Conservation (phyloP, 2,797 vertebrate species). For the Sebastiscus tertius region DNA sequence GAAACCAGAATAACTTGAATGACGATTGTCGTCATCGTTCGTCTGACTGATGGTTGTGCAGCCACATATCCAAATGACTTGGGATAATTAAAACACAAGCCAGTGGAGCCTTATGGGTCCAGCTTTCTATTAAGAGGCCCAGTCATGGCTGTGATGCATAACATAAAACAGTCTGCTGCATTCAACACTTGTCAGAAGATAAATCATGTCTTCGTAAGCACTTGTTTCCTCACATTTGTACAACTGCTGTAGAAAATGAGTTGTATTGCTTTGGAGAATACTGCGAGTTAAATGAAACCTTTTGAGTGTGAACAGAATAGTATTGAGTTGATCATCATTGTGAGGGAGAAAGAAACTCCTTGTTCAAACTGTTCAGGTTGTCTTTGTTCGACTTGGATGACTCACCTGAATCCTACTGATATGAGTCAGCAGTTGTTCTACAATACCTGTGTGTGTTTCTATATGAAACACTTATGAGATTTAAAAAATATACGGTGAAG, state of each 20-base stretch:
- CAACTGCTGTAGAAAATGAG: neutral
- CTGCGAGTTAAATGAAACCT: neutral
- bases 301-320: neutral
- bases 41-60: neutral
- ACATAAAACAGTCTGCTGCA: neutral
- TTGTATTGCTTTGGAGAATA: neutral
- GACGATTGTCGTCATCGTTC: neutral
- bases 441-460: neutral
- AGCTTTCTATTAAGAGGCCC: neutral
- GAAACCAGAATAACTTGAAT: neutral
- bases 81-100: neutral
- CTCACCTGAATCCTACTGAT: conserved; percentile 15
- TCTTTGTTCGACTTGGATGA: conserved; percentile 12
- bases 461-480: neutral
- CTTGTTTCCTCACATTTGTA: neutral
- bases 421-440: conserved; percentile 29
- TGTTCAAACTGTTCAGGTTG: neutral
- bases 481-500: neutral
- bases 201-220: neutral
- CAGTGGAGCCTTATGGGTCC: neutral
- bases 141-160: neutral
- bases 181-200: neutral
- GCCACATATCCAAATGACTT: neutral
- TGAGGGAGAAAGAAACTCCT: neutral
- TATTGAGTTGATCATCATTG: neutral